Evolutionary conservation across 2,888 invertebrate species (phyloP), one percentile per base, ranked within the genome.

Genomic region (Tipula confusa): DNA sequence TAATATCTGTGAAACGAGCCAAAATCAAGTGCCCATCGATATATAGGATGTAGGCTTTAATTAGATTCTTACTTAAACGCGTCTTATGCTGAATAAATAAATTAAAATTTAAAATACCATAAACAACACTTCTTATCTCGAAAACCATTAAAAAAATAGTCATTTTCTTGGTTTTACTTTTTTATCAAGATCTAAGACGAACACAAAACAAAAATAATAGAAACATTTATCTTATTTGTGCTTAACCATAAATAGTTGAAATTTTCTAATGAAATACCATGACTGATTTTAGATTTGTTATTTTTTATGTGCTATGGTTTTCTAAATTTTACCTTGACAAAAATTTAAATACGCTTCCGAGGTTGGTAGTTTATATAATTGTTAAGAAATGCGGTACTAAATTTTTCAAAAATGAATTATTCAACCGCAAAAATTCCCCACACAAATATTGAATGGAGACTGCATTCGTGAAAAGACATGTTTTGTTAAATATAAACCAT

Each of bases 201-300:
- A 64, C 64, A 64, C 64, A 64, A 64, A 64, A n/a, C n/a, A n/a
- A n/a, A 64, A 64, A 64, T 24, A 64, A 24, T 64, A 64, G 24
- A 64, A 64, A 64, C 64, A 64, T 64, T 64, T 24, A 64, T 64
- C 64, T 64, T 64, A 64, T 64, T 64, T 64, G 64, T 64, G 64
- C 24, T 64, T 64, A 64, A 64, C 24, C 24, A 64, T 64, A 64
- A 64, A 64, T 64, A 64, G 64, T 64, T 64, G 24, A 64, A 24
- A 24, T 64, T 33, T 64, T 64, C 64, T 64, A 64, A 64, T 64
- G 64, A 64, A 64, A 64, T 24, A 64, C 64, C 18, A 64, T 64
- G 64, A 64, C 64, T 24, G 9, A 4, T 43, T 43, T n/a, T 43
- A n/a, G n/a, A n/a, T 4, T 43, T 43, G 2, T 7, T 3, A 3